Evolutionary conservation across 2,113 vertebrate genomes (phyloP), one percentile per base, ranked within the genome.

Genomic region (Tragelaphus scriptus): DNA sequence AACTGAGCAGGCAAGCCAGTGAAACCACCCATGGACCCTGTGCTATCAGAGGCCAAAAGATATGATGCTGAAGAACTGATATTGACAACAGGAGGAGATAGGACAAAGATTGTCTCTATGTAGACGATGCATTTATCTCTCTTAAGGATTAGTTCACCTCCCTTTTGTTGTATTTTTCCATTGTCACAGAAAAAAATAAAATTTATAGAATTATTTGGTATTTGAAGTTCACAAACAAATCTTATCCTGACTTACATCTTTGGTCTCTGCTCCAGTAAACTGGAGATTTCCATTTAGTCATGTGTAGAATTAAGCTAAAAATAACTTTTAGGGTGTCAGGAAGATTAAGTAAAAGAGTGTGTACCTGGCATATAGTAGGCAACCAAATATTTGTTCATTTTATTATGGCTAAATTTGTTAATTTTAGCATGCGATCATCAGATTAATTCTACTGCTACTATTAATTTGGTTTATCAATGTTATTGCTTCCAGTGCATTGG

Each of bases 251-350:
- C 36, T 77, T 15, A 91, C 15, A 59, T 21, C 4, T 23, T 97
- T 75, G 19, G 71, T 95, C 21, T 88, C 59, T 75, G n/a, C 53
- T 68, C 89, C 55, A 82, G 65, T 58, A 91, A 85, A 36, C 47
- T 49, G 47, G 19, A 56, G 40, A 49, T 96, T 25, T 97, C 59
- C 56, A 32, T 79, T 84, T 77, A 91, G 23, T 88, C 84, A 36
- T n/a, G 63, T 91, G 82, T 84, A 51, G 95, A 98, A 68, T 56
- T 44, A 97, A 51, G 49, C 58, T 55, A 92, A 97, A 95, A 97
- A 91, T 86, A 79, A n/a, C 12, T 30, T 5, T 28, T 47, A 56
- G 14, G 5, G 23, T 36, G 7, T 19, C 55, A 17, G 25, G 49
- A 77, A 6, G 56, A 71, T 65, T 77, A 90, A 85, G 51, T 32